Evolutionary conservation across 2,797 vertebrate genomes (phyloP).

Genomic region (Cyclopterus lumpus): DNA sequence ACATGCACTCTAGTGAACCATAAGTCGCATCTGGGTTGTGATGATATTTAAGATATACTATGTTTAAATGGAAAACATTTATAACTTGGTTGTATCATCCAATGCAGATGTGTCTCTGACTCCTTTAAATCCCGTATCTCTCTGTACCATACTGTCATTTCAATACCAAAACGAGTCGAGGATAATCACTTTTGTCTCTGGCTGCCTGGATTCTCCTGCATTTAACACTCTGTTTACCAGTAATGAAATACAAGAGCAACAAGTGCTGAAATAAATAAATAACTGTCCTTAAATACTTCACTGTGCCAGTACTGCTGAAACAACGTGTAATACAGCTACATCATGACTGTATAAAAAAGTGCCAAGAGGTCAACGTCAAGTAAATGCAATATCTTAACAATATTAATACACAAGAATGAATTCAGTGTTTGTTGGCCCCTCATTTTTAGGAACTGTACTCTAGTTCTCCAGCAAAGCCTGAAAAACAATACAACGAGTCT

Average conservation of each 20-base stretch:
- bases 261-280: background rate
- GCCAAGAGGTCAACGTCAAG: background rate
- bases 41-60: background rate
- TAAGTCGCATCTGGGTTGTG: background rate
- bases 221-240: background rate
- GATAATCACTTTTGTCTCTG: conserved; percentile 4
- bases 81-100: background rate
- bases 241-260: background rate
- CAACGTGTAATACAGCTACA: background rate
- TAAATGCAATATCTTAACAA: background rate
- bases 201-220: background rate
- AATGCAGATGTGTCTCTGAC: conserved; percentile 1
- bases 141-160: background rate
- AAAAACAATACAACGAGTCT: background rate
- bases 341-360: background rate
- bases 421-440: background rate
- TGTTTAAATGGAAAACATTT: background rate
- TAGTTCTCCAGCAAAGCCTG: background rate
- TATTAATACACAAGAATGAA: background rate
- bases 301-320: background rate
- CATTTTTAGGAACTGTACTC: background rate
- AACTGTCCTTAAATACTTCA: background rate
- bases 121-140: background rate
- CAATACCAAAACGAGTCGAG: background rate
- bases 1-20: background rate